Evolutionary conservation across 2,113 vertebrate species (phyloP).

Genomic region (Tachysurus vachellii): DNA sequence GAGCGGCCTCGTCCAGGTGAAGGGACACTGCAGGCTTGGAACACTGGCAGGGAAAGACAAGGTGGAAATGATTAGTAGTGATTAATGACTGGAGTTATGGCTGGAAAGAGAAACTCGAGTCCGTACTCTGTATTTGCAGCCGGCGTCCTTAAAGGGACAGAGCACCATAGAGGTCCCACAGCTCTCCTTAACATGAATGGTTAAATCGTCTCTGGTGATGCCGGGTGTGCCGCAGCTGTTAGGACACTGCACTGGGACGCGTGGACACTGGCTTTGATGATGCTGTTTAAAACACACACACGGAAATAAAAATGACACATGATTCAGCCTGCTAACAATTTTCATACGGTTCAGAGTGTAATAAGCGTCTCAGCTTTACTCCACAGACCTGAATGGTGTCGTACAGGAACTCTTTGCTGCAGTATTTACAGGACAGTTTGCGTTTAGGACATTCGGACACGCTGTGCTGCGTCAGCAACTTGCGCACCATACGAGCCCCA

Average conservation of each 20-base stretch:
- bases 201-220: slow-evolving; percentile 88
- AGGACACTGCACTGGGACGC: slow-evolving; percentile 89
- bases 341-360: neutral
- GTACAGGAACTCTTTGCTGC: slow-evolving; percentile 92
- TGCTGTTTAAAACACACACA: slow-evolving; percentile 70
- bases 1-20: slow-evolving; percentile 91
- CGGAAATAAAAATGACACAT: neutral
- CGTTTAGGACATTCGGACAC: slow-evolving; percentile 93
- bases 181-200: slow-evolving; percentile 90
- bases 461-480: slow-evolving; percentile 86
- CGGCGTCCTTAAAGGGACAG: slow-evolving; percentile 96
- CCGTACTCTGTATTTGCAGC: slow-evolving; percentile 94
- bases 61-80: neutral
- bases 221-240: slow-evolving; percentile 90
- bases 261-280: slow-evolving; percentile 96
- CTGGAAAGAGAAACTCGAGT: neutral
- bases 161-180: slow-evolving; percentile 88
- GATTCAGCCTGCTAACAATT: neutral
- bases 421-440: slow-evolving; percentile 95
- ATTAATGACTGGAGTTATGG: neutral
- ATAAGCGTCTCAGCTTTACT: neutral
- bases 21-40: slow-evolving; percentile 89
- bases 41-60: slow-evolving; percentile 72
- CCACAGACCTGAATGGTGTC: slow-evolving; percentile 94
- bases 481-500: slow-evolving; percentile 93